phyloP scores from a whole-genome alignment of 2,113 vertebrate genomes.

The Parus major region DNA sequence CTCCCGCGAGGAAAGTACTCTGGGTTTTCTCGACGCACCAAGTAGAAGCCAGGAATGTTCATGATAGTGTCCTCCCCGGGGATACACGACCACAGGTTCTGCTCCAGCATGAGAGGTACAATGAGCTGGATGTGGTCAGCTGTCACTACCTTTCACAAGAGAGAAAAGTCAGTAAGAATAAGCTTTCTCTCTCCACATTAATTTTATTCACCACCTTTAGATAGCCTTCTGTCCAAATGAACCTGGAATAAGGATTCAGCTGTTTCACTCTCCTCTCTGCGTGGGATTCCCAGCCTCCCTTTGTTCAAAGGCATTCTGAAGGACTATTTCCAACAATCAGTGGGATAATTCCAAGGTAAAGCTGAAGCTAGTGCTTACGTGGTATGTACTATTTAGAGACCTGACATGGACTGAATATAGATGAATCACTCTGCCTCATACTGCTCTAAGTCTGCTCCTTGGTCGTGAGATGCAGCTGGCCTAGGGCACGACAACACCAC shows the following conservation, averaged over 20 bases:
- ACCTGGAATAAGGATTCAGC: not conserved
- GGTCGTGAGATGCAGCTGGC: not conserved
- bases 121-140: constrained; percentile 97
- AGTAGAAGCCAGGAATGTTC: constrained; percentile 94
- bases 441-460: not conserved
- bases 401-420: not conserved
- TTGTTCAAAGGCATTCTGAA: not conserved
- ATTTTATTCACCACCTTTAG: not conserved
- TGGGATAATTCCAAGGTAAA: not conserved
- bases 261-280: not conserved
- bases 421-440: not conserved
- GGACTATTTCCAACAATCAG: not conserved
- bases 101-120: constrained; percentile 91
- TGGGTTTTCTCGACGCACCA: constrained; percentile 93
- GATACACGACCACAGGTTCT: constrained; percentile 93
- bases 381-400: not conserved
- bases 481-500: not conserved
- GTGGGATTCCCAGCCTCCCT: not conserved
- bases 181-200: not conserved
- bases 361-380: not conserved
- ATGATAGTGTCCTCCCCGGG: constrained; percentile 98
- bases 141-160: constrained; percentile 85
- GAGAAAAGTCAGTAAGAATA: constrained; percentile 9
- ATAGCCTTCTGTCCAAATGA: not conserved
- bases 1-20: constrained; percentile 96